These are phyloP conservation scores for Lamellibrachia satsuma DNA, from an alignment of 2,888 invertebrate species.

Conservation along the genomic window DNA sequence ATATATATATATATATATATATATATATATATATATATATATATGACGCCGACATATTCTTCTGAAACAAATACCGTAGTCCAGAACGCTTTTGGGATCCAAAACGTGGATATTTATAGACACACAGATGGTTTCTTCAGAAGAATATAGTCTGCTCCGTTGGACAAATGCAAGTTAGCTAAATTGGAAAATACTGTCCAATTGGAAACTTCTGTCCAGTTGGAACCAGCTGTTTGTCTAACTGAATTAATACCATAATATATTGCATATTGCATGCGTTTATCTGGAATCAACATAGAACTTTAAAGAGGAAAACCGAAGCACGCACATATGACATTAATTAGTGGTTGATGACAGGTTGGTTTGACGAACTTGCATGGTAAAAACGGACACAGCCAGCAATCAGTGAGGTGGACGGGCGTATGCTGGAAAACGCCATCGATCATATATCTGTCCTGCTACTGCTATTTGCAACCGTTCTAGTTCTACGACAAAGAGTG, in stretches of 20 bases:
- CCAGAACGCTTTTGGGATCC: no score
- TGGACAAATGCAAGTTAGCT: background rate
- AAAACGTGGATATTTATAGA: no score
- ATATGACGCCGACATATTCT: background rate
- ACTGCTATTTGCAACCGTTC: no score
- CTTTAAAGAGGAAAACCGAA: background rate
- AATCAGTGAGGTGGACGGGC: background rate
- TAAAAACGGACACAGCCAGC: background rate
- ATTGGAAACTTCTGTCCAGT: background rate
- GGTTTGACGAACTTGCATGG: background rate
- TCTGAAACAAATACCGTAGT: no score
- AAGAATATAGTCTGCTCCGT: background rate
- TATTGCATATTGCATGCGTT: background rate
- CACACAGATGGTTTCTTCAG: background rate
- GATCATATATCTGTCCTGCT: background rate
- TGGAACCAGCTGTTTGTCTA: background rate
- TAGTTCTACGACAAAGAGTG: no score
- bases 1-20: background rate
- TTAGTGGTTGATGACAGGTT: background rate
- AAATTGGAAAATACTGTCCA: background rate
- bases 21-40: background rate
- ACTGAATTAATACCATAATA: background rate
- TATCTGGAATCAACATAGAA: background rate
- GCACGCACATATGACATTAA: background rate
- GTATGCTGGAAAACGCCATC: background rate